Conservation (phyloP, 1,140 invertebrate genomes). For the Cotesia vestalis region DNA sequence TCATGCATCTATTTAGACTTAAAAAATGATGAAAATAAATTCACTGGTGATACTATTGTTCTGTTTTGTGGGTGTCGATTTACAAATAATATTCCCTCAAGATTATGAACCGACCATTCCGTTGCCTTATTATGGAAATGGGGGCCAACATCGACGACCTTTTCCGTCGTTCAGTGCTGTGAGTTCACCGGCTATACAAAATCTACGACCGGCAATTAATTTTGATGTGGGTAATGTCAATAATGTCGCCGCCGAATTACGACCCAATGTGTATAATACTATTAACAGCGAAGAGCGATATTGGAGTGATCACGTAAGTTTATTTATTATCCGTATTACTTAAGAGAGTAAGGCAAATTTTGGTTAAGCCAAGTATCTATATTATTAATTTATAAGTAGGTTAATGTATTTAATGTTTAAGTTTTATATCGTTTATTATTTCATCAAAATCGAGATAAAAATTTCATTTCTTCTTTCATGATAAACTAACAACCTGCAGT, state of each 20-base stretch:
- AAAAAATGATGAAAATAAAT: constrained; percentile 36
- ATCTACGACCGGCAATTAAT: neutral
- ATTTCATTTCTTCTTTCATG: too few species aligned
- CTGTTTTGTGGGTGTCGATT: constrained; percentile 22
- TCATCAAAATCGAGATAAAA: too few species aligned
- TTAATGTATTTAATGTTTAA: too few species aligned
- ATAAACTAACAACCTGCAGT: too few species aligned
- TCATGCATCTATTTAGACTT: neutral
- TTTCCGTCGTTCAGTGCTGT: neutral
- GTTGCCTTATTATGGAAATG: constrained; percentile 1
- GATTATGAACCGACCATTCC: constrained; percentile 40
- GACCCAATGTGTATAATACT: neutral
- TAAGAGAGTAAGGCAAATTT: too few species aligned
- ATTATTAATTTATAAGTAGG: too few species aligned
- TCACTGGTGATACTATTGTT: constrained; percentile 29
- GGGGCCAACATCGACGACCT: neutral
- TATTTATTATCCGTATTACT: too few species aligned
- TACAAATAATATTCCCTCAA: constrained; percentile 54
- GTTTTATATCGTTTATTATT: too few species aligned
- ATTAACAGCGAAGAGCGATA: constrained; percentile 31
- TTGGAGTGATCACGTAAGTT: constrained; percentile 53
- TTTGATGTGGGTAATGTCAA: neutral
- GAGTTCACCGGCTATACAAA: neutral
- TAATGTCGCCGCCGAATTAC: neutral
- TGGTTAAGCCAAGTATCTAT: too few species aligned